Conservation (phyloP, 2,888 invertebrate genomes). For the Bugula neritina region DNA sequence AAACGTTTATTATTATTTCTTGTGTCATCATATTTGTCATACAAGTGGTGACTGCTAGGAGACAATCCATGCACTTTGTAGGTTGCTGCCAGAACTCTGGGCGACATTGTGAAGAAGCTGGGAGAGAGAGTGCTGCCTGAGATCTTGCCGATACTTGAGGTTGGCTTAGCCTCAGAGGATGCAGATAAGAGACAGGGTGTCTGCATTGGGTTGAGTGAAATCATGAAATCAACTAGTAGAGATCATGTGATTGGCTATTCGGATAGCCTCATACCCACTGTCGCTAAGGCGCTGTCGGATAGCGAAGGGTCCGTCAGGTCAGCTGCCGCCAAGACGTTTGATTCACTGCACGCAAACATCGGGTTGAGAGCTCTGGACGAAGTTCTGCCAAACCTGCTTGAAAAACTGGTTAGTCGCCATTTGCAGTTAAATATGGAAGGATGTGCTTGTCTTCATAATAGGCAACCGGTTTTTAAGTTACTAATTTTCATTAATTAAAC, state of each 20-base stretch:
- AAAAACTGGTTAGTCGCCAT: conserved; percentile 61
- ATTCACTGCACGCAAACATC: conserved; percentile 87
- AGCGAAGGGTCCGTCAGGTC: conserved; percentile 81
- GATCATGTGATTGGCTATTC: conserved; percentile 68
- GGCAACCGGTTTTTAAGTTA: no score
- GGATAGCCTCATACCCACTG: conserved; percentile 82
- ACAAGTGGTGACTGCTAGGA: no score
- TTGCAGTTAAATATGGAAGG: no score
- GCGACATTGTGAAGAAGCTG: conserved; percentile 90
- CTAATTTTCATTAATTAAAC: no score
- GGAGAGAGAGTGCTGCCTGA: conserved; percentile 95
- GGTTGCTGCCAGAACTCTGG: conserved; percentile 90
- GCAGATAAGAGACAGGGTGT: conserved; percentile 96
- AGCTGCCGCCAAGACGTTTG: conserved; percentile 94
- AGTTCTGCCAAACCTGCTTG: conserved; percentile 85
- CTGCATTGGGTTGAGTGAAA: conserved; percentile 94
- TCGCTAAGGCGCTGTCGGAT: conserved; percentile 83
- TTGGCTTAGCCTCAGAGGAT: conserved; percentile 81
- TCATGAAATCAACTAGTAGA: conserved; percentile 89
- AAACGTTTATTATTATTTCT: no score
- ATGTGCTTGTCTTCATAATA: no score
- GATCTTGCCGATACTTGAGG: conserved; percentile 93
- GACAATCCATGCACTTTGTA: no score
- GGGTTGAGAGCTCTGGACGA: conserved; percentile 91
- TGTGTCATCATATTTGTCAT: no score